Conservation (phyloP, 2,888 invertebrate species). For the Drosophila lacicola region DNA sequence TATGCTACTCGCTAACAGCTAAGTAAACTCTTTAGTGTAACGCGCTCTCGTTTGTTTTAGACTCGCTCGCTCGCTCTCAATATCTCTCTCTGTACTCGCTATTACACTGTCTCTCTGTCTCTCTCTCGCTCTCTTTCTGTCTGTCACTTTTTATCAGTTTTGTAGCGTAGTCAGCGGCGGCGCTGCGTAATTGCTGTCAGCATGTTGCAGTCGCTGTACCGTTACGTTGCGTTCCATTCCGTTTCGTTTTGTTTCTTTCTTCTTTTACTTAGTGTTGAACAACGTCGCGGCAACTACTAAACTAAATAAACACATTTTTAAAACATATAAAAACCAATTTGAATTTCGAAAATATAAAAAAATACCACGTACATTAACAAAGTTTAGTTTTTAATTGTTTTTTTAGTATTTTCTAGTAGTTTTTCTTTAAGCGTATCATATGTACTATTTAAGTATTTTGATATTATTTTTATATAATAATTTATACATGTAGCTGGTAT, state of each 20-base stretch:
- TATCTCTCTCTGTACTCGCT: conserved; percentile 26
- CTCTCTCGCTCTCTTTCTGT: conserved; percentile 9
- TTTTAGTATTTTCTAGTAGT: conserved; percentile 36
- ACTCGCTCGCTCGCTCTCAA: conserved; percentile 13
- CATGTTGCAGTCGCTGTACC: conserved; percentile 40
- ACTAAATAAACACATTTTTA: conserved; percentile 32
- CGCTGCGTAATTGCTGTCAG: conserved; percentile 46
- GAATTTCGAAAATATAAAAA: conserved; percentile 1
- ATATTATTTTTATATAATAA: conserved; percentile 14
- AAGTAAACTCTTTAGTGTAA: conserved; percentile 44
- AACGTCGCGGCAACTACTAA: conserved; percentile 59
- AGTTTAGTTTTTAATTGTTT: conserved; percentile 34
- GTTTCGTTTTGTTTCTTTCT: conserved; percentile 42
- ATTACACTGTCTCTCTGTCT: conserved; percentile 24
- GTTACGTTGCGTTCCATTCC: conserved; percentile 42
- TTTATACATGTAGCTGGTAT: conserved; percentile 19
- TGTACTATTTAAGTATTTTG: conserved; percentile 32
- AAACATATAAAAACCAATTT: conserved; percentile 24
- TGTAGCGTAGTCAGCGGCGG: conserved; percentile 60
- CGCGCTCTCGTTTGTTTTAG: conserved; percentile 41
- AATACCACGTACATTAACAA: conserved; percentile 50
- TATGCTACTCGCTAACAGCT: conserved; percentile 25
- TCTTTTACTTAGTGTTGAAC: conserved; percentile 60
- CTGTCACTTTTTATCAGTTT: conserved; percentile 29
- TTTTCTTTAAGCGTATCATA: conserved; percentile 38